Base-by-base conservation (phyloP, 2,797 vertebrate species). In the Columba guinea region DNA sequence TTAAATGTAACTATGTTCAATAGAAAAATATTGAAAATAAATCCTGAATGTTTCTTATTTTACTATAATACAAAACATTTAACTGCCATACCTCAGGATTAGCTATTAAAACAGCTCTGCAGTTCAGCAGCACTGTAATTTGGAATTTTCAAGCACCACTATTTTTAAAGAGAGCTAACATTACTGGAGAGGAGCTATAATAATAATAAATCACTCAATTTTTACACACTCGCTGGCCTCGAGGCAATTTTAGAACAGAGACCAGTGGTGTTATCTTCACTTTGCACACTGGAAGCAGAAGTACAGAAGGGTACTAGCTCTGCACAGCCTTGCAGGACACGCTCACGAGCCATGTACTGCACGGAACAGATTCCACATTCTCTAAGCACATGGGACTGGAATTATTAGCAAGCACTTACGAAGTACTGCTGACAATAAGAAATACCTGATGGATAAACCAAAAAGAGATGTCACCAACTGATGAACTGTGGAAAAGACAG, bases 81-180 rank as follows among this genome's bases (percentile, higher is more conserved):
- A 32, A 30, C 51, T 68, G 20, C 10, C 35, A 51, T 13, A 84
- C 14, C 35, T 10, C 16, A 53, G 3, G 74, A 67, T 34, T 68
- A 84, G 32, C 32, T 81, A 74, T 81, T 90, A 32, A 62, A 81
- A 86, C 75, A 84, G 26, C 21, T 81, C 46, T 71, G 32, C 0
- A 0, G 41, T 3, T 12, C 51, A 65, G 58, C 41, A 68, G 37
- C 51, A 75, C 26, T 30, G 10, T 58, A 84, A 84, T 58, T 67
- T 58, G 88, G 69, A 74, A 88, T 84, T 92, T 92, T 94, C 37
- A 93, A 94, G 69, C 58, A 30, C 27, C 56, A 63, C 13, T 69
- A 69, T 37, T 92, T 93, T 84, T 78, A 64, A 83, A 80, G 65
- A 67, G n/a, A 76, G 28, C 32, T 60, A 80, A 78, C 32, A 62